Base-by-base conservation (phyloP, 2,113 vertebrate genomes). In the Mionectes macconnelli region DNA sequence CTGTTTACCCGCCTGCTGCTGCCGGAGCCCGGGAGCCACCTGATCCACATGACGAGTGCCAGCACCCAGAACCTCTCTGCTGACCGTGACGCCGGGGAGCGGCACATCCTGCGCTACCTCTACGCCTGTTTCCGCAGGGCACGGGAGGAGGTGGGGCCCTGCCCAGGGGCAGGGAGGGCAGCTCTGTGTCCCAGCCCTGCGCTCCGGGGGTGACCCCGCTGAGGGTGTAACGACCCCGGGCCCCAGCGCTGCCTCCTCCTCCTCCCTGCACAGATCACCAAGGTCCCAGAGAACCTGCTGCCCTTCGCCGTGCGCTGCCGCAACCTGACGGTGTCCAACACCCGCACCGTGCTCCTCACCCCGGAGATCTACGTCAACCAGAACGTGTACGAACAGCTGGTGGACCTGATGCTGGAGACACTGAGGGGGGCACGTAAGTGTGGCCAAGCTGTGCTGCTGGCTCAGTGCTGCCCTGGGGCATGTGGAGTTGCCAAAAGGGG, bases 331-430 rank as follows among this genome's bases (percentile, higher is more conserved):
- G 98, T 99, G 79, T 99, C 99, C 1, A 99, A 99, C 92, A 96
- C 98, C 1, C 97, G 98, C 30, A 99, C 99, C 0, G 98, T 99
- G 37, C 98, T 99, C 21, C 99, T 99, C 70, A 99, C 99, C 4
- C 99, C 99, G 0, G 99, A 99, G 98, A 99, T 99, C 89, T 99
- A 99, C 2, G 90, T 99, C 92, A 98, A 97, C 96, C 99, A 99
- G 97, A 99, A 99, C 5, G 96, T 99, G 79, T 98, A 99, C 0
- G 99, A 99, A 81, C 99, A 99, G 96, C 98, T 99, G 87, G 96
- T 99, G 93, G 99, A 99, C 96, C 97, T 99, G 96, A 97, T 99
- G 97, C 97, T 99, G 95, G 99, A 99, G 88, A 98, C 97, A 1
- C 97, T 99, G 90, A 98, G 96, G 78, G 98, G 98, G 94, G 98